Evolutionary conservation across 2,888 invertebrate species (phyloP).

Genomic region (Glaucopsyche alexis): DNA sequence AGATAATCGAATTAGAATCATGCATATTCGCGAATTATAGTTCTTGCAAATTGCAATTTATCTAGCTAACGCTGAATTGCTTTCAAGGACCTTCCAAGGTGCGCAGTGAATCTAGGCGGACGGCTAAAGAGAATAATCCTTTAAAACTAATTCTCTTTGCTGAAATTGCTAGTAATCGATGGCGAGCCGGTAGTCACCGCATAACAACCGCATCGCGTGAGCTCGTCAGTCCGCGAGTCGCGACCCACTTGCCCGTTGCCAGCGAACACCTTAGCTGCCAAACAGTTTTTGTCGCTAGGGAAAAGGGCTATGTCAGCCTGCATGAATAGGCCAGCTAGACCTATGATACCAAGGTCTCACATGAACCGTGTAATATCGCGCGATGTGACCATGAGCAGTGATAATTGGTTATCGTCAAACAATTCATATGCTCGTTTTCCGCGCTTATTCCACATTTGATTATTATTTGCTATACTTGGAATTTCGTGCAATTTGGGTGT

Average conservation of each 20-base stretch:
- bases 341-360: neutral
- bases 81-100: neutral
- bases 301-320: neutral
- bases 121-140: neutral
- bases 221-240: conserved; percentile 32
- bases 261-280: neutral
- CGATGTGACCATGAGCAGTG: neutral
- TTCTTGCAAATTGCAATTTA: conserved; percentile 1
- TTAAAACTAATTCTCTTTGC: neutral
- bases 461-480: conserved; percentile 1
- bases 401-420: neutral
- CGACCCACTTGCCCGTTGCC: conserved; percentile 33
- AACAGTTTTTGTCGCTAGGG: neutral
- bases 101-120: neutral
- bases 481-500: neutral
- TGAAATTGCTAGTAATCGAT: conserved; percentile 31
- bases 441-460: neutral
- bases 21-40: neutral
- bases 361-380: neutral
- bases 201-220: conserved; percentile 38
- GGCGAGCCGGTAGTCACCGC: conserved; percentile 35
- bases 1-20: conserved; percentile 10
- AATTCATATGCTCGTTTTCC: conserved; percentile 1
- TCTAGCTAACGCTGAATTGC: neutral
- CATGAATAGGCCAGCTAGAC: neutral